Evolutionary conservation across 2,797 vertebrate genomes (phyloP).

Genomic region (Psittacula derbiana): DNA sequence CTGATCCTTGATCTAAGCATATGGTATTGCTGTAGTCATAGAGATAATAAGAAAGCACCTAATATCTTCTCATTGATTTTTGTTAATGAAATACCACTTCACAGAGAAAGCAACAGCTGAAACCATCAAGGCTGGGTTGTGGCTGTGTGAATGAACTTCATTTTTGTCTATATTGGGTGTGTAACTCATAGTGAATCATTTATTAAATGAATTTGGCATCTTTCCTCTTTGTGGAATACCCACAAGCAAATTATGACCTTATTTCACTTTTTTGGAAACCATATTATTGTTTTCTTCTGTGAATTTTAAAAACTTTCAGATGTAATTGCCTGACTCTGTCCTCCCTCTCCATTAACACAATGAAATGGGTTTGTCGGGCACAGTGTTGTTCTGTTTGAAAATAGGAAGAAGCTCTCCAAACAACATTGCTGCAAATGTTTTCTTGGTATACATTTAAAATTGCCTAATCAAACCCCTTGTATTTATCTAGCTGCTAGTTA

Average conservation of each 20-base stretch:
- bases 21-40: not conserved
- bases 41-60: not conserved
- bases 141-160: not conserved
- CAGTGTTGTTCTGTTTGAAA: not conserved
- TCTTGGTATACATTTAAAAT: not conserved
- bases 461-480: too few species aligned
- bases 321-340: not conserved
- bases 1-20: not conserved
- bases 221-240: not conserved
- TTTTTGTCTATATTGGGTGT: not conserved
- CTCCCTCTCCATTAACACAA: not conserved
- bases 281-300: not conserved
- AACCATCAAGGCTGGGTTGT: not conserved
- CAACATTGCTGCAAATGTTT: not conserved
- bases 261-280: not conserved
- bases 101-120: conserved; percentile 5
- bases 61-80: conserved; percentile 33
- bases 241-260: not conserved
- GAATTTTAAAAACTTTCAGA: not conserved
- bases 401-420: not conserved
- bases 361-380: not conserved
- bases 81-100: conserved; percentile 23
- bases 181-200: not conserved
- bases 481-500: not conserved
- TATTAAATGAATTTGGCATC: not conserved